Conservation (phyloP, 1,140 invertebrate species). For the Nasonia giraulti region DNA sequence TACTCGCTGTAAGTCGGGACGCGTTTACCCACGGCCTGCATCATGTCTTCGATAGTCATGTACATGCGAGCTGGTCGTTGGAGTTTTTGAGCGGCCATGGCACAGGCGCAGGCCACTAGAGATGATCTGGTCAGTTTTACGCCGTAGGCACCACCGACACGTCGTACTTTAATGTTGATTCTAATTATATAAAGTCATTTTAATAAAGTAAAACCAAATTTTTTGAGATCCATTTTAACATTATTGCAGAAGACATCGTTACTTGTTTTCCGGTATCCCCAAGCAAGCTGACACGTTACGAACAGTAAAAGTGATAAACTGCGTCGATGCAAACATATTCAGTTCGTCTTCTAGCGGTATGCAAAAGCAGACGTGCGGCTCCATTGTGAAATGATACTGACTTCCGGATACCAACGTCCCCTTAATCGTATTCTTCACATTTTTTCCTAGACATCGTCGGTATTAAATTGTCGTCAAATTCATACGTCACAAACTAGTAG, state of each 20-base stretch:
- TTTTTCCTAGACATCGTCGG: slow-evolving; percentile 33
- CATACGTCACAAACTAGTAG: background rate
- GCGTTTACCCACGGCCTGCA: slow-evolving; percentile 80
- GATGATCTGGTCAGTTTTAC: slow-evolving; percentile 77
- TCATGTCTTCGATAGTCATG: slow-evolving; percentile 79
- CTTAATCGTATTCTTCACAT: slow-evolving; percentile 70
- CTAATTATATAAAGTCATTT: slow-evolving; percentile 63
- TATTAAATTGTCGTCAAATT: background rate
- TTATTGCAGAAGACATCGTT: background rate
- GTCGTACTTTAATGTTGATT: slow-evolving; percentile 78
- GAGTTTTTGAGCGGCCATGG: slow-evolving; percentile 77
- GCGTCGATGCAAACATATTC: slow-evolving; percentile 73
- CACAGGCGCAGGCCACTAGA: slow-evolving; percentile 67
- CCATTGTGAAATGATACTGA: slow-evolving; percentile 82
- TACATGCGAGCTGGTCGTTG: slow-evolving; percentile 80
- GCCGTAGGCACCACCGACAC: slow-evolving; percentile 84
- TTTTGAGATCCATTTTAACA: background rate
- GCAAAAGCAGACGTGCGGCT: slow-evolving; percentile 79
- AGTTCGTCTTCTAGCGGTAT: slow-evolving; percentile 80
- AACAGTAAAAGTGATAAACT: background rate
- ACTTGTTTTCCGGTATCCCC: slow-evolving; percentile 68
- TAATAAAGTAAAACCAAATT: background rate
- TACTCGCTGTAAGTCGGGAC: slow-evolving; percentile 77
- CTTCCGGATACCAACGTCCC: slow-evolving; percentile 72
- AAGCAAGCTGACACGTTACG: slow-evolving; percentile 73